Percentiles rank a stretch among this genome's conserved stretches.
These are phyloP conservation scores for Amphipyra tragopoginis DNA, from an alignment of 2,888 invertebrate species.

Conservation along the genomic window DNA sequence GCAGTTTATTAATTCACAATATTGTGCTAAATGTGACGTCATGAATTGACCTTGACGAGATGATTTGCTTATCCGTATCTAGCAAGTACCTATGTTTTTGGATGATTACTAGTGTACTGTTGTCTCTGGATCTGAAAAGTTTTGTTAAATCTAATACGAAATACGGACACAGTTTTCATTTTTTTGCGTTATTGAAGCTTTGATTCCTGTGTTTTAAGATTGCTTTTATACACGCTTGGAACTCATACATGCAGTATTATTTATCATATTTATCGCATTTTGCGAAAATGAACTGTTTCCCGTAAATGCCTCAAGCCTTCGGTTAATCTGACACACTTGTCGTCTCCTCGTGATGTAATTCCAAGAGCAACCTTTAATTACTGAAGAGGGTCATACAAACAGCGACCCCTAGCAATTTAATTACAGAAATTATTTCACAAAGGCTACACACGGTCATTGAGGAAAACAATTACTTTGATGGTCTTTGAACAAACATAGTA, in stretches of 20 bases:
- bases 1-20: slow-evolving; percentile 22
- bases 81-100: background rate
- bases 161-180: too few species aligned
- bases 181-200: too few species aligned
- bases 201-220: too few species aligned
- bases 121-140: background rate
- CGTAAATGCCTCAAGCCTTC: background rate
- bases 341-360: background rate
- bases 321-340: background rate
- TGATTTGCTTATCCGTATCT: slow-evolving; percentile 12
- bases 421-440: slow-evolving; percentile 5
- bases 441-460: background rate
- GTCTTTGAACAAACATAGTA: background rate
- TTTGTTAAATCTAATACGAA: too few species aligned
- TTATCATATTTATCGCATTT: background rate
- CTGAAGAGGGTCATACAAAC: too few species aligned
- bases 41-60: slow-evolving; percentile 17
- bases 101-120: background rate
- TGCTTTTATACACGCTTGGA: too few species aligned
- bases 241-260: too few species aligned
- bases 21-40: slow-evolving; percentile 23
- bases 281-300: background rate
- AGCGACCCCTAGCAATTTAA: slow-evolving; percentile 9
- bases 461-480: background rate
- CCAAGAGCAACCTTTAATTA: slow-evolving; percentile 1